These are phyloP conservation scores for Varanus salvator DNA, from an alignment of 2,113 vertebrate genomes.

Conservation along the genomic window DNA sequence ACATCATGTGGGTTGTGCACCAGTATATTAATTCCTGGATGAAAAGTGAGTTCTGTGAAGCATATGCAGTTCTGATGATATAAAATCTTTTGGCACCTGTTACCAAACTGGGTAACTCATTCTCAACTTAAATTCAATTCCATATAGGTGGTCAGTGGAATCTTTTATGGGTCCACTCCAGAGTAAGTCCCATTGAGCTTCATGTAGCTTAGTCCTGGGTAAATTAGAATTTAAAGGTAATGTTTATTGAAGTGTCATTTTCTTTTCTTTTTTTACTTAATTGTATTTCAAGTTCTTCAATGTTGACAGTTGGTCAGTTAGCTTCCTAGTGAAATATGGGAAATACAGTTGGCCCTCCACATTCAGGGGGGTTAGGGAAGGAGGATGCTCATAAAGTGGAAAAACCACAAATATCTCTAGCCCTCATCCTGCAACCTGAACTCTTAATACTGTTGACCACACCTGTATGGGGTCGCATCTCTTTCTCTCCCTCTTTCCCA, in stretches of 20 bases:
- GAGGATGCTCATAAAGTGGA: too few relatives aligned
- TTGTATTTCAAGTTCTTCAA: neutral
- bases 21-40: conserved; percentile 2
- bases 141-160: neutral
- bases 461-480: too few relatives aligned
- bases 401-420: too few relatives aligned
- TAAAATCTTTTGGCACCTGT: neutral
- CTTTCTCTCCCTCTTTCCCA: too few relatives aligned
- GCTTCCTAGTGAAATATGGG: neutral
- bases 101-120: neutral
- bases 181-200: neutral
- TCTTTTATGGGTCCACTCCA: neutral
- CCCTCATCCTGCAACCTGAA: too few relatives aligned
- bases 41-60: conserved; percentile 8
- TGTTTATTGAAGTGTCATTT: neutral
- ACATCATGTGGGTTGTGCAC: rapidly evolving
- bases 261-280: neutral
- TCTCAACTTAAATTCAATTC: neutral
- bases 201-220: neutral
- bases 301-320: neutral
- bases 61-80: neutral
- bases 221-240: neutral
- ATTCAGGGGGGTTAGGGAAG: too few relatives aligned
- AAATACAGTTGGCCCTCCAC: neutral
- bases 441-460: too few relatives aligned